phyloP scores from a whole-genome alignment of 2,113 vertebrate species.

The Thamnaconus septentrionalis region DNA sequence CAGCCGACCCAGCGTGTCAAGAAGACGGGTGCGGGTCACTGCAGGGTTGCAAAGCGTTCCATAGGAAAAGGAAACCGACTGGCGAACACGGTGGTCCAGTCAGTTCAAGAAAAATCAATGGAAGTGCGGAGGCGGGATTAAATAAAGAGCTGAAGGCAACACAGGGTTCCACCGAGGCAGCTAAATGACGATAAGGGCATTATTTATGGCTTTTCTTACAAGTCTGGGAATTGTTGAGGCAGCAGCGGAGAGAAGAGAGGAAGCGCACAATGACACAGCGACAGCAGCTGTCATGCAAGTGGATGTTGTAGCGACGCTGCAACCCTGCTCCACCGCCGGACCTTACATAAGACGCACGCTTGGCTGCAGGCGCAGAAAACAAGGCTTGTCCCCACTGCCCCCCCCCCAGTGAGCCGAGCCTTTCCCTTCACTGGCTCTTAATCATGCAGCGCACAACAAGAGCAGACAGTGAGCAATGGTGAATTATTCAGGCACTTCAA shows the following conservation, averaged over 20 bases:
- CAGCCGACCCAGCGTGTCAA: no score
- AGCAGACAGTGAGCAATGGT: constrained; percentile 65
- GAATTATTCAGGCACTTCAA: constrained; percentile 61
- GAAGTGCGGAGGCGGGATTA: background rate
- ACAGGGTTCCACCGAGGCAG: no score
- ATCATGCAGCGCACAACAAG: constrained; percentile 60
- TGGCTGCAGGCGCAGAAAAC: constrained; percentile 64
- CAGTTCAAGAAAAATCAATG: background rate
- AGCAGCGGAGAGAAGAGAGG: background rate
- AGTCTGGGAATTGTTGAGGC: background rate
- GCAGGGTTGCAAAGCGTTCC: no score
- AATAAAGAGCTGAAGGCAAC: background rate
- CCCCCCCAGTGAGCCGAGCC: constrained; percentile 42
- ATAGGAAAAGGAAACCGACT: no score
- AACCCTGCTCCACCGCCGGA: constrained; percentile 26
- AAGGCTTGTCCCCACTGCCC: constrained; percentile 54
- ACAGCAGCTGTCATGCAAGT: constrained; percentile 44
- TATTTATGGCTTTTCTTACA: no score
- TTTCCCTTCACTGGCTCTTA: constrained; percentile 67
- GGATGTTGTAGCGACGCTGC: constrained; percentile 11
- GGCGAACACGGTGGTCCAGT: no score
- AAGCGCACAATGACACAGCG: constrained; percentile 29
- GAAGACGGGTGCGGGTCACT: no score
- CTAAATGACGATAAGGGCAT: no score
- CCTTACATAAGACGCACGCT: constrained; percentile 64